Evolutionary conservation across 2,113 vertebrate species (phyloP), one percentile per base, ranked within the genome.

Genomic region (Argyrosomus japonicus): DNA sequence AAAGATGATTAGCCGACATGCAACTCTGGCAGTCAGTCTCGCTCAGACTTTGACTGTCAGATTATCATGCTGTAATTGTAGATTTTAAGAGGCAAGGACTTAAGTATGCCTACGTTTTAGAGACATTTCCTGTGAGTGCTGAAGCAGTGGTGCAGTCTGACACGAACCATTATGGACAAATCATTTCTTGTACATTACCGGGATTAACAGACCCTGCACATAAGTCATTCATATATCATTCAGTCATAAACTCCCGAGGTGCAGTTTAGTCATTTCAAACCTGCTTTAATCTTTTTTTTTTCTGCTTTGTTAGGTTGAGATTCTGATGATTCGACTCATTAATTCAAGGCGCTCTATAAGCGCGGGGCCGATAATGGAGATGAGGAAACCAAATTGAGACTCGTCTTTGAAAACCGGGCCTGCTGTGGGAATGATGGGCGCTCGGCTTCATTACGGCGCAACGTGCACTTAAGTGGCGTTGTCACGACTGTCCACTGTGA

Each of bases 251-350:
- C 64, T 88, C 89, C 84, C 58, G 48, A 77, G 85, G 68, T 80
- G 68, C 79, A 82, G 50, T 81, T 62, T 5, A 72, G 81, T 68
- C 75, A 50, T 87, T 79, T 86, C 64, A 78, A 72, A 82, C 53
- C 75, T 56, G 63, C 69, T 69, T 72, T 80, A 43, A 5, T 77
- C 70, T 68, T 36, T 53, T 48, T 80, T 40, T 68, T 67, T 15
- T 81, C 77, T 87, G 82, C 83, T 79, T 83, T 87, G 84, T 90
- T 79, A 82, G 75, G 68, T 76, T 36, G 79, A 83, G 68, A 82
- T 83, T 87, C 58, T 79, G 87, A 88, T 91, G 89, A 91, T 81
- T 81, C 48, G 61, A 86, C 83, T 91, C 87, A 83, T 91, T 92
- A 91, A 89, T 64, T 79, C 83, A 32, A 85, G 56, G 56, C 79